Percentiles rank a stretch among this genome's conserved stretches.
phyloP scores from a whole-genome alignment of 2,888 invertebrate species.

The Abrostola tripartita region DNA sequence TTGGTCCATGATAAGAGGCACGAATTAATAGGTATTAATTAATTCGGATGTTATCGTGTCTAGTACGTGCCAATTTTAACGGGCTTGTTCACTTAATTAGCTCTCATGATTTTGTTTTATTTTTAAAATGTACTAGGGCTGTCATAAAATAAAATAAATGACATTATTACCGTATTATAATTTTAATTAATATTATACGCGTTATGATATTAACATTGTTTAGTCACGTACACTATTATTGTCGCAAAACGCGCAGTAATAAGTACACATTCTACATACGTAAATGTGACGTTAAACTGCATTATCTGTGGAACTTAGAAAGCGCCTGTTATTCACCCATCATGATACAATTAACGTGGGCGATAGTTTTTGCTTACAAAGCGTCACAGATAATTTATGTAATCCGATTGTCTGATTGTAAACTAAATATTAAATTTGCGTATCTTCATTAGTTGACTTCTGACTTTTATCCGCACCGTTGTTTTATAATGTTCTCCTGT shows the following conservation, averaged over 20 bases:
- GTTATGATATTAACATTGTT: conserved; percentile 1
- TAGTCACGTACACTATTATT: conserved; percentile 22
- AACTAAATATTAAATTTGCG: conserved; percentile 28
- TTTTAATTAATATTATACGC: background rate
- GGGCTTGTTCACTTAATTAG: background rate
- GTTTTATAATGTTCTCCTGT: too few relatives aligned
- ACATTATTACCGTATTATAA: background rate
- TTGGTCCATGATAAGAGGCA: background rate
- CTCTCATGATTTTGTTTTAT: conserved; percentile 2
- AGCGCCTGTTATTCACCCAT: conserved; percentile 9
- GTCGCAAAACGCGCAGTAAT: conserved; percentile 14
- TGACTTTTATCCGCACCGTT: background rate
- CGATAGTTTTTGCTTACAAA: conserved; percentile 12
- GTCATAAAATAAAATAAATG: background rate
- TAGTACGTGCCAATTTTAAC: conserved; percentile 34
- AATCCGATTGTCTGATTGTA: conserved; percentile 11
- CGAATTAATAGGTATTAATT: conserved; percentile 12
- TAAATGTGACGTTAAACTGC: conserved; percentile 42
- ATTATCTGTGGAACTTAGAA: conserved; percentile 18
- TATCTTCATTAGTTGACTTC: background rate
- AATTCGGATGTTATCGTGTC: conserved; percentile 24
- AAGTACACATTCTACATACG: conserved; percentile 33
- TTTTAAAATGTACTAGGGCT: conserved; percentile 2
- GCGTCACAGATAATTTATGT: conserved; percentile 13
- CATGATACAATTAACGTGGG: conserved; percentile 15